Conservation (phyloP, 2,888 invertebrate genomes). For the Hydropsyche betteni region DNA sequence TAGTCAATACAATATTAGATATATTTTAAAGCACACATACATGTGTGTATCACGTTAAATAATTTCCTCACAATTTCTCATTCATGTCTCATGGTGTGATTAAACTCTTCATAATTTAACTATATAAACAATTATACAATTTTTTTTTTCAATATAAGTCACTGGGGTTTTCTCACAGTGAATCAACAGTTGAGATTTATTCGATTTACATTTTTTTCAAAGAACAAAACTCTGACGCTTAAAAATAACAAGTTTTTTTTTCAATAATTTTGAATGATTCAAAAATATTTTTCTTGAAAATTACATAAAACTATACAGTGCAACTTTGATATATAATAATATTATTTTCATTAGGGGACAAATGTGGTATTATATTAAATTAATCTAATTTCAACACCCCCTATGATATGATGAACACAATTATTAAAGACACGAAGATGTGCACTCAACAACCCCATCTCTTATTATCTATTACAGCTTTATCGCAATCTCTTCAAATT, state of each 20-base stretch:
- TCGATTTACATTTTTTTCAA: background rate
- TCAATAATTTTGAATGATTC: conserved; percentile 9
- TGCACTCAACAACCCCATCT: background rate
- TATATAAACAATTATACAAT: conserved; percentile 24
- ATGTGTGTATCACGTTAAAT: conserved; percentile 27
- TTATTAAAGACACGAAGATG: conserved; percentile 20
- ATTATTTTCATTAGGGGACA: background rate
- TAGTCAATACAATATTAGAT: conserved; percentile 23
- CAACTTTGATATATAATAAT: conserved; percentile 15
- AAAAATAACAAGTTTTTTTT: background rate
- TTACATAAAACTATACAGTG: conserved; percentile 21
- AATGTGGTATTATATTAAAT: conserved; percentile 8
- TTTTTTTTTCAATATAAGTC: conserved; percentile 9
- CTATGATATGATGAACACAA: conserved; percentile 32
- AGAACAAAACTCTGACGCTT: conserved; percentile 12
- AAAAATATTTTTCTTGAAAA: conserved; percentile 13
- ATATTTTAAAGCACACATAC: conserved; percentile 27
- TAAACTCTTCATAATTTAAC: conserved; percentile 29
- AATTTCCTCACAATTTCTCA: conserved; percentile 9
- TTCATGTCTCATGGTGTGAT: conserved; percentile 16
- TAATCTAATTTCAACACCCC: conserved; percentile 4
- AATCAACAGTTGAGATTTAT: background rate
- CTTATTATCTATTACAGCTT: background rate
- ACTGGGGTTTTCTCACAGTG: conserved; percentile 1
- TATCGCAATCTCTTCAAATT: background rate